Base-by-base conservation (phyloP, 92 coral and sea anemone species). In the Umimayanthus kanabou region DNA sequence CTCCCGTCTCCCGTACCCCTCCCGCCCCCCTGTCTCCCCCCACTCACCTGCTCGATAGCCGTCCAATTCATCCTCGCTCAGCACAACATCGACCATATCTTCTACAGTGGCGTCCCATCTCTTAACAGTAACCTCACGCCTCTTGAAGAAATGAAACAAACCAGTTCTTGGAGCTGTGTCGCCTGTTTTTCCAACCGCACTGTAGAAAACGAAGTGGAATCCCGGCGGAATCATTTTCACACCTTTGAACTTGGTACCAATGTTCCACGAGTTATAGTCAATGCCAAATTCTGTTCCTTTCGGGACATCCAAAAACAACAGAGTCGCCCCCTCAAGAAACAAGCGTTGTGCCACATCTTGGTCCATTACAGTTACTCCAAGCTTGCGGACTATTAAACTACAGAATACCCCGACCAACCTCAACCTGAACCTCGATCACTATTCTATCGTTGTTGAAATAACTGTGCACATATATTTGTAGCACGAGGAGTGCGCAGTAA, bases 221-320 rank as follows among this genome's bases (percentile, higher is more conserved):
- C 99, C 99, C 2, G 97, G 98, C 23, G 99, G 99, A 82, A 96
- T 93, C 99, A 96, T 96, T 90, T 96, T 96, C 2, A 96, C 94
- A 8, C 99, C 99, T 84, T 92, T 96, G 91, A 95, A 96, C 66
- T 93, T 93, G 30, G 97, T 85, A 33, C 99, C 99, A 76, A 88
- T 90, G 39, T 91, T 91, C 96, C 99, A 96, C 6, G 99, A 95
- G 69, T 95, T 93, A 73, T 92, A 94, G 82, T 96, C 99, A 42
- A 96, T 95, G 39, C 99, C 99, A 73, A 96, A 93, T 79, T 96
- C 98, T 0, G 96, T 96, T 73, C 95, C 94, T 81, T 87, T 85
- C 20, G 99, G 99, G 40, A 96, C 99, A 61, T 93, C 96, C 18
- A 94, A 82, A 79, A 88, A 92, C 18, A 96, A 69, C 77, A 96